These are phyloP conservation scores for Ataeniobius toweri DNA, from an alignment of 2,797 vertebrate genomes.

Conservation along the genomic window DNA sequence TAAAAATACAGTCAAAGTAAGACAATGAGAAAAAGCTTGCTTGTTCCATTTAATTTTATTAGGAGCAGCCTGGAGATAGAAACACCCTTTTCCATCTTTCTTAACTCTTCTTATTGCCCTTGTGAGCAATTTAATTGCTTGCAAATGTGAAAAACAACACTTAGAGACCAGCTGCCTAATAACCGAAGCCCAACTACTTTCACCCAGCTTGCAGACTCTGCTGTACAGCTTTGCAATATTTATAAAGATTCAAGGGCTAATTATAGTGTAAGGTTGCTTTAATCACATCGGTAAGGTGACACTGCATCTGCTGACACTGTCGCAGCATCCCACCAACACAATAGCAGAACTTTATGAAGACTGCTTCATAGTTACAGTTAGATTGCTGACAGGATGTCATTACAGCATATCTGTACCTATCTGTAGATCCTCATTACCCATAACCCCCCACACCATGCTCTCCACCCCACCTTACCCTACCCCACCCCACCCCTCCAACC, in stretches of 20 bases:
- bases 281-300: conserved; percentile 4
- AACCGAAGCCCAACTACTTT: conserved; percentile 23
- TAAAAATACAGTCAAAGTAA: conserved; percentile 4
- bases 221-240: conserved; percentile 6
- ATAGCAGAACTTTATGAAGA: neutral
- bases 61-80: conserved; percentile 34
- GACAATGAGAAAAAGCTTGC: neutral
- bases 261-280: conserved; percentile 4
- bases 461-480: too few relatives aligned
- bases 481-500: neutral
- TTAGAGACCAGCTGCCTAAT: conserved; percentile 42
- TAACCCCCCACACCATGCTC: neutral
- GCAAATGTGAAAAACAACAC: conserved; percentile 38
- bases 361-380: neutral
- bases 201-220: conserved; percentile 3
- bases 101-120: conserved; percentile 39
- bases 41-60: conserved; percentile 33
- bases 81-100: conserved; percentile 13
- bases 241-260: neutral
- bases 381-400: conserved; percentile 1
- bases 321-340: neutral
- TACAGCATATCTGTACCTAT: neutral
- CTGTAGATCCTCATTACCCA: neutral
- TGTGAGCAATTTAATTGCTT: conserved; percentile 44
- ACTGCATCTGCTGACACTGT: neutral